These are phyloP conservation scores for Sterrhoptilus dennistouni DNA, from an alignment of 2,113 vertebrate species.

Conservation along the genomic window DNA sequence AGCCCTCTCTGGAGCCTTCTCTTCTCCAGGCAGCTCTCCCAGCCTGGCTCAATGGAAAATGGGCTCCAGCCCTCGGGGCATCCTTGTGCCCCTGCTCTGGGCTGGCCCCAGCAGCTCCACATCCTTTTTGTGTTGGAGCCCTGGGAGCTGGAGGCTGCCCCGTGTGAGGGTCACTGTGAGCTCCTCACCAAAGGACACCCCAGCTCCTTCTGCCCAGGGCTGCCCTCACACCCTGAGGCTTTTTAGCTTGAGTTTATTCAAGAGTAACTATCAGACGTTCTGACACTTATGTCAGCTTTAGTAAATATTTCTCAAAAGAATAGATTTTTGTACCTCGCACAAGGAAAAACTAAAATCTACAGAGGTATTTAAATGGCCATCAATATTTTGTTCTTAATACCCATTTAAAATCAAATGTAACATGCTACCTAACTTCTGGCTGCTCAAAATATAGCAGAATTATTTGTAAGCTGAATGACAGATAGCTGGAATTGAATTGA, in stretches of 20 bases:
- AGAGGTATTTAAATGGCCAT: background rate
- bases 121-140: fast-evolving
- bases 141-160: background rate
- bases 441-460: background rate
- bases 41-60: background rate
- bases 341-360: background rate
- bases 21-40: background rate
- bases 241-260: background rate
- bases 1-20: background rate
- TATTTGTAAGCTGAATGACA: conserved; percentile 27
- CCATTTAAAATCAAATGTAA: background rate
- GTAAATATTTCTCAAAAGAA: background rate
- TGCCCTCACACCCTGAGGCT: background rate
- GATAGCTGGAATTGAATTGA: background rate
- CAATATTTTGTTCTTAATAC: background rate
- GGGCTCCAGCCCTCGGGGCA: background rate
- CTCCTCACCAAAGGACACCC: background rate
- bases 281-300: background rate
- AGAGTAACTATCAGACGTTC: background rate
- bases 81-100: background rate
- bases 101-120: background rate
- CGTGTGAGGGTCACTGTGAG: background rate
- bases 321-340: background rate
- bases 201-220: background rate
- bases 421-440: background rate